phyloP scores from a whole-genome alignment of 2,113 vertebrate species.

The Centropus unirufus region DNA sequence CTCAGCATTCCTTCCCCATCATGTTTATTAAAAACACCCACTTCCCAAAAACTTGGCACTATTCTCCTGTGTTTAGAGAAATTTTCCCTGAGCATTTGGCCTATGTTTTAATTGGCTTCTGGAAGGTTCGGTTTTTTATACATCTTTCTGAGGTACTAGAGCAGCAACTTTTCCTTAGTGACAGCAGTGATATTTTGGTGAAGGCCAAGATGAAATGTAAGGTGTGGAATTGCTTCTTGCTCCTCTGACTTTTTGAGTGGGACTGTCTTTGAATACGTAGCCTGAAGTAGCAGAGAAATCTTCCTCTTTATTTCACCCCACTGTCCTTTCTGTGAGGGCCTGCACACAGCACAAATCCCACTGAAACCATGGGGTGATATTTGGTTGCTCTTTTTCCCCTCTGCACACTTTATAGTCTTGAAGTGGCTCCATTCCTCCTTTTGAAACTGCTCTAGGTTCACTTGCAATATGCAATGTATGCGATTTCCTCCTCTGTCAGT shows the following conservation, averaged over 20 bases:
- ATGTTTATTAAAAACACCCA: slow-evolving; percentile 21
- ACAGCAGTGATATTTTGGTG: neutral
- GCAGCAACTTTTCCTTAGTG: neutral
- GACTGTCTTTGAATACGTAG: accelerated
- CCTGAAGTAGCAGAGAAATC: neutral
- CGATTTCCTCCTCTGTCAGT: neutral
- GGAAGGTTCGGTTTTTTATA: neutral
- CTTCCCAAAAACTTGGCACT: neutral
- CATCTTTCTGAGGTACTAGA: neutral
- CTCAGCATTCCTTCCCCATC: neutral
- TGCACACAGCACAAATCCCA: neutral
- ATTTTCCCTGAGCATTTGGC: slow-evolving; percentile 54
- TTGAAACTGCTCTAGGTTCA: neutral
- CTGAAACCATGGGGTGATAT: neutral
- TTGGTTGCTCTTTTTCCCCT: neutral
- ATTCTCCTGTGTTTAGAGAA: slow-evolving; percentile 41
- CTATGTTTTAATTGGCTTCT: slow-evolving; percentile 47
- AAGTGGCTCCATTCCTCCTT: neutral
- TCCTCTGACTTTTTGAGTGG: neutral
- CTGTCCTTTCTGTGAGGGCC: neutral
- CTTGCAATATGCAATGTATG: neutral
- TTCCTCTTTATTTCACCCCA: neutral
- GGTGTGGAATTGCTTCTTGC: neutral
- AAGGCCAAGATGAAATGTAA: neutral
- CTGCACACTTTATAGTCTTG: neutral